Conservation (phyloP, 2,888 invertebrate genomes). For the Eupeodes luniger region DNA sequence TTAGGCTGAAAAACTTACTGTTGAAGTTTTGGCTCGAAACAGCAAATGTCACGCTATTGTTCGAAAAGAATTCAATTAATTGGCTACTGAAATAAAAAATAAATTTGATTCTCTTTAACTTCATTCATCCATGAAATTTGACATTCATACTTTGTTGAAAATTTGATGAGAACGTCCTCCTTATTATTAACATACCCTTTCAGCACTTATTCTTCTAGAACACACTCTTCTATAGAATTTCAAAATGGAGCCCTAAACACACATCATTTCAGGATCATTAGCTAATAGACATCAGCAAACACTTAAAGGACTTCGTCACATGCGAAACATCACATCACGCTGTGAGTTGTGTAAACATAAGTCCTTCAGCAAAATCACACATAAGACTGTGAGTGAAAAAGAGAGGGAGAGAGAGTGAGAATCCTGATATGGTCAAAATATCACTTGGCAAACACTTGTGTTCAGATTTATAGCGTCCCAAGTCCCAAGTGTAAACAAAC, state of each 20-base stretch:
- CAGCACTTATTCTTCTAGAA: background rate
- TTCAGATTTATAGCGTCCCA: conserved; percentile 46
- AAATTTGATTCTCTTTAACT: no score
- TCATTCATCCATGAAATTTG: background rate
- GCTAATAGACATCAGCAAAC: conserved; percentile 74
- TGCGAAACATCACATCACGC: conserved; percentile 32
- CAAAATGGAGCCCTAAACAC: conserved; percentile 45
- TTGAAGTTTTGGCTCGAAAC: no score
- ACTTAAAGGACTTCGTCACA: conserved; percentile 67
- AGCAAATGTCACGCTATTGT: no score
- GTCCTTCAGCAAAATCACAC: conserved; percentile 31
- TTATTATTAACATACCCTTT: background rate
- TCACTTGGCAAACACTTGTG: conserved; percentile 65
- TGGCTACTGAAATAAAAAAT: no score
- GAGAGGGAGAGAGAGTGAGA: background rate
- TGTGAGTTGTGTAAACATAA: conserved; percentile 58
- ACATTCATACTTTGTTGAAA: background rate
- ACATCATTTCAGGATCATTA: conserved; percentile 75
- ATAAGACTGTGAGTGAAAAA: background rate
- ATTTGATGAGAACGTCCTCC: background rate
- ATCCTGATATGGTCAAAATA: conserved; percentile 61
- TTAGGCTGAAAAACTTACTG: no score
- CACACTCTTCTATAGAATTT: background rate
- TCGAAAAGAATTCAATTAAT: no score
- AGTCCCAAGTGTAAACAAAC: conserved; percentile 59